A percentile compares a stretch with the other conserved stretches of the same genome.
Conservation (phyloP, 2,113 vertebrate genomes). For the Colossoma macropomum region DNA sequence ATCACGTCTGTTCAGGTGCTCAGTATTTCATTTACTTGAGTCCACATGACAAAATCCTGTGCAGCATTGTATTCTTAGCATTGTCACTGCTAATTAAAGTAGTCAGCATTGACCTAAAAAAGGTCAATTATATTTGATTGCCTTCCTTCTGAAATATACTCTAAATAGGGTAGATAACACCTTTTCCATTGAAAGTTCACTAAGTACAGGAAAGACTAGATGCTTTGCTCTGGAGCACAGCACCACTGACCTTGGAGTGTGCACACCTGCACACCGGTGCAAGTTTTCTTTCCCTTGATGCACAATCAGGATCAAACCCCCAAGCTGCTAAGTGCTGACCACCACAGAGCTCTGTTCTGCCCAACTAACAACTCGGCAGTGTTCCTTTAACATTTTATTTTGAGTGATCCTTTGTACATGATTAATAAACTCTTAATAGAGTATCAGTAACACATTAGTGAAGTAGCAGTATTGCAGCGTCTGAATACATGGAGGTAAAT, state of each 20-base stretch:
- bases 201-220: background rate
- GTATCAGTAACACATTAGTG: no score
- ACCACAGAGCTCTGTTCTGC: background rate
- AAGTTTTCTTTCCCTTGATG: background rate
- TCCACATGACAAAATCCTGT: background rate
- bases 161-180: background rate
- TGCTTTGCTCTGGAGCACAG: conserved; percentile 3
- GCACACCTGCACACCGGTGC: background rate
- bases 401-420: no score
- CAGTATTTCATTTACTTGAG: background rate
- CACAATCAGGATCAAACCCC: background rate
- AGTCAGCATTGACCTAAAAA: background rate
- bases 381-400: no score
- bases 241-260: background rate
- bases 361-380: background rate
- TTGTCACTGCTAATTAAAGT: conserved; percentile 8
- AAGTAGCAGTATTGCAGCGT: no score
- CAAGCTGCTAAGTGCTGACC: background rate
- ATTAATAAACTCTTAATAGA: no score
- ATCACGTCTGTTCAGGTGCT: background rate
- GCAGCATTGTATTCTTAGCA: background rate
- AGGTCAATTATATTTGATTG: background rate
- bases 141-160: background rate
- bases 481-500: no score
- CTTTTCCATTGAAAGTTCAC: background rate